Percentiles rank a stretch among this genome's conserved stretches.
These are phyloP conservation scores for Pelobates cultripes DNA, from an alignment of 2,797 vertebrate species.

Conservation along the genomic window DNA sequence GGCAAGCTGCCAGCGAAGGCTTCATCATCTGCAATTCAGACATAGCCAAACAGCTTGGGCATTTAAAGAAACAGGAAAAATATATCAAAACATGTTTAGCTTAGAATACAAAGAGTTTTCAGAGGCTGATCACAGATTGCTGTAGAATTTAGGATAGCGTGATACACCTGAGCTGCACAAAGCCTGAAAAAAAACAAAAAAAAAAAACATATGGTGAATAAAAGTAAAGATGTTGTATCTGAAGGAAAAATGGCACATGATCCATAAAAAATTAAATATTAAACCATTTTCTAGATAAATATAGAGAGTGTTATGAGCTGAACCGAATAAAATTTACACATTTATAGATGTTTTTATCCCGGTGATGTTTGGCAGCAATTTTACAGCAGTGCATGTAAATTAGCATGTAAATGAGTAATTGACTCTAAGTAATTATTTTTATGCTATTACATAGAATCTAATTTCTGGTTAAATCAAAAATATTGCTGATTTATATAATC, in stretches of 20 bases:
- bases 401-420: conserved; percentile 11
- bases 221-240: conserved; percentile 16
- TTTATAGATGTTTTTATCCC: not conserved
- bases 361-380: not conserved
- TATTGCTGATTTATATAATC: not conserved
- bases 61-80: conserved; percentile 61
- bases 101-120: conserved; percentile 63
- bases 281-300: not conserved
- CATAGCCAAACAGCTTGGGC: conserved; percentile 66
- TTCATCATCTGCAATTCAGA: conserved; percentile 64
- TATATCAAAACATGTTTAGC: conserved; percentile 66
- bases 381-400: not conserved
- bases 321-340: not conserved
- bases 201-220: conserved; percentile 19
- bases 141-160: conserved; percentile 51
- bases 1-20: conserved; percentile 74
- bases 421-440: not conserved
- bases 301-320: not conserved
- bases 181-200: not conserved
- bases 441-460: not conserved
- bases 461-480: not conserved
- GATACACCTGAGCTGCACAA: conserved; percentile 47
- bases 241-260: conserved; percentile 1
- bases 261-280: not conserved
- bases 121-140: conserved; percentile 54